Evolutionary conservation across 2,113 vertebrate genomes (phyloP), one percentile per base, ranked within the genome.

Genomic region (Etheostoma cragini): DNA sequence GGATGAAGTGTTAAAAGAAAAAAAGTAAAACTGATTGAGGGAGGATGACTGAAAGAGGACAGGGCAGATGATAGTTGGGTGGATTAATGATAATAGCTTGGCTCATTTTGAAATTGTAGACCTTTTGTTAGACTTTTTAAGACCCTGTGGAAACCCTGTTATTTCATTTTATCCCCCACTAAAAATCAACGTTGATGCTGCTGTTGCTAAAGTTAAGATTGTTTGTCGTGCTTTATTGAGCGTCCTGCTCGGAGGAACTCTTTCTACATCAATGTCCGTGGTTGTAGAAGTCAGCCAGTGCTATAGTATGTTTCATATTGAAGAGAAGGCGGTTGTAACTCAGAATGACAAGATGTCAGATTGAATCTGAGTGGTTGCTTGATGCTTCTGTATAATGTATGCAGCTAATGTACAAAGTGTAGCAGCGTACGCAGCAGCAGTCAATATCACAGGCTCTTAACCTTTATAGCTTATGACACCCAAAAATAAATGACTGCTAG

Each of bases 341-440:
- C 82, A 67, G 62, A 76, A 83, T 16, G 90, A 88, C 89, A 91
- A 68, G 83, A 82, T 89, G 91, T 91, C 90, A 65, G 67, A 58
- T 19, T 13, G 67, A 63, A 74, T 90, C 71, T 15, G 58, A 76
- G 78, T 6, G 73, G 47, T 52, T 12, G 54, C 61, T 80, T 88
- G 76, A 85, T 15, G 87, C 75, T 68, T 54, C 47, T 93, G 47
- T 72, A 80, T 91, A 89, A 89, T 92, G 80, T 83, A 89, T 91
- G 88, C 78, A 76, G 74, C 88, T 89, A 90, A 89, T 90, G 89
- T 72, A 88, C 78, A 81, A 81, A 88, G 70, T 65, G 87, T 85
- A 64, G 77, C 75, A 66, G 65, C 12, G 24, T 4, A 53, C 22
- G 50, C 85, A 78, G 74, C 56, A 64, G 71, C 80, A 82, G 88